Evolutionary conservation across 2,888 invertebrate species (phyloP), one percentile per base, ranked within the genome.

Genomic region (Ypsolopha sequella): DNA sequence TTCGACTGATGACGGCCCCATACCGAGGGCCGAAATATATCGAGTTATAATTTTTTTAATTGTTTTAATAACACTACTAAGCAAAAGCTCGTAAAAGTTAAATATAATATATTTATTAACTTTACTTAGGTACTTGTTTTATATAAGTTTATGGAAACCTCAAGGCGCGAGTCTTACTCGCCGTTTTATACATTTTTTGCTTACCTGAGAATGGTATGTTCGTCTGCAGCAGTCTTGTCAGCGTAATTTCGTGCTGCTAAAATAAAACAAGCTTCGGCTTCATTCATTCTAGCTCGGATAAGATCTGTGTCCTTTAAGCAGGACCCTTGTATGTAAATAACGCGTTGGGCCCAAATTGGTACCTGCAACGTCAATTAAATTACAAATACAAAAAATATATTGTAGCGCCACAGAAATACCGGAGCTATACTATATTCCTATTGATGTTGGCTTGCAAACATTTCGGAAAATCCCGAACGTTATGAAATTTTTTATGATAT

Each of bases 211-310:
- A 92, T 92, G 44, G 92, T 92, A 61, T 92, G 92, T 68, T 92
- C 92, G 65, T 92, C 98, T 55, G 98, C 97, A 51, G 98, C 98
- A 51, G 96, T 95, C 88, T 97, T 97, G 75, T 98, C 98, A 9
- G 95, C 95, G 74, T 98, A 97, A 87, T 96, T 98, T 64, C 98
- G 90, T 6, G 98, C 97, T 1, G 98, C 97, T 43, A 99, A 88
- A 60, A 99, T 95, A 73, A 99, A 99, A 75, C 98, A 98, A 0
- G 98, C 98, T 73, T 98, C 97, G 0, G 99, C 98, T 70, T 98
- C 97, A 74, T 95, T 96, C 95, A 99, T 97, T 58, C 98, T 91
- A 43, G 98, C 98, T 58, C 99, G 88, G 47, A 95, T 95, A 59
- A 99, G 88, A 79, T 99, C 99, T 2, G 94, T 94, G 74, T 99